These are phyloP conservation scores for Drosophila stalkeri DNA, from an alignment of 2,888 invertebrate genomes.

Conservation along the genomic window DNA sequence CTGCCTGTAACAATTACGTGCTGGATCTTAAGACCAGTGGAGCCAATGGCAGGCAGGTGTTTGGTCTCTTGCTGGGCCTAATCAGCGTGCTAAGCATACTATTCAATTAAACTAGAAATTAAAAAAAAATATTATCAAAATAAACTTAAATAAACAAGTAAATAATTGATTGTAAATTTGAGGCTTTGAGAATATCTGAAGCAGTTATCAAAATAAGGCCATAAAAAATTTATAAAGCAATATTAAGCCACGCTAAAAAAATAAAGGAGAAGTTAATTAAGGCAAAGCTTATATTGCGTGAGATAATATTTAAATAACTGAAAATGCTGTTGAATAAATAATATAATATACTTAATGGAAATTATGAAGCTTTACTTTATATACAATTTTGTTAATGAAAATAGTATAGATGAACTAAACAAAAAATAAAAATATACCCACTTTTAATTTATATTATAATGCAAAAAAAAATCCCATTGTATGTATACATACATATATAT, in stretches of 20 bases:
- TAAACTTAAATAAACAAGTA: conserved; percentile 2
- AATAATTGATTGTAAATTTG: not conserved
- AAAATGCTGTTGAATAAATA: not conserved
- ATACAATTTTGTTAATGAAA: too few relatives aligned
- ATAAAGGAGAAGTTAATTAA: not conserved
- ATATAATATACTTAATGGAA: too few relatives aligned
- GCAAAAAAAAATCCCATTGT: too few relatives aligned
- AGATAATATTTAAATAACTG: not conserved
- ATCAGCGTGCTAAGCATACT: conserved; percentile 42
- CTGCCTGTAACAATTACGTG: conserved; percentile 77
- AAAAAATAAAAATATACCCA: too few relatives aligned
- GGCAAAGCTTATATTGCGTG: not conserved
- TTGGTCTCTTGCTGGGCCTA: conserved; percentile 41
- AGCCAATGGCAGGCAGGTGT: conserved; percentile 11
- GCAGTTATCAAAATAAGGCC: not conserved
- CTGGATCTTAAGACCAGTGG: conserved; percentile 41
- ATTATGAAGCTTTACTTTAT: too few relatives aligned
- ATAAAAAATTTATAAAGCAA: not conserved
- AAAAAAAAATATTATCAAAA: conserved; percentile 26
- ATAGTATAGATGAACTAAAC: too few relatives aligned
- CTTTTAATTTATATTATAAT: too few relatives aligned
- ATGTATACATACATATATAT: too few relatives aligned
- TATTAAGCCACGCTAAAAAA: not conserved
- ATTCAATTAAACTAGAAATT: conserved; percentile 26
- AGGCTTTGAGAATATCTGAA: not conserved